These are phyloP conservation scores for Perca fluviatilis DNA, from an alignment of 2,113 vertebrate genomes.

Conservation along the genomic window DNA sequence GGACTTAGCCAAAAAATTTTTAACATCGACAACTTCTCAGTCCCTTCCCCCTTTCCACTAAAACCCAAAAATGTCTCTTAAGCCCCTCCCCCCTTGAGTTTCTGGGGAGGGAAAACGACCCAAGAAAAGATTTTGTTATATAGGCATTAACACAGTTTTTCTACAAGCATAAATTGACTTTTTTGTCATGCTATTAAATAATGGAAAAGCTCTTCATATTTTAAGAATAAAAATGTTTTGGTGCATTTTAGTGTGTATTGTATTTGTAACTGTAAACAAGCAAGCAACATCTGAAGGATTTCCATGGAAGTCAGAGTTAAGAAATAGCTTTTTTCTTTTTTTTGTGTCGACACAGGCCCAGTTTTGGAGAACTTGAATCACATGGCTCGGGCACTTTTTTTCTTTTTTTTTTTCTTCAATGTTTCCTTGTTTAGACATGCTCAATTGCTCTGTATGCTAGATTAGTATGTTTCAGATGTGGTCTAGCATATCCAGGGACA, in stretches of 20 bases:
- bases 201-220: background rate
- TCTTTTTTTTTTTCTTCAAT: background rate
- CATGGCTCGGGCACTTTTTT: slow-evolving; percentile 11
- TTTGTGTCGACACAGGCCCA: slow-evolving; percentile 10
- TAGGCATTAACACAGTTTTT: background rate
- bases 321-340: slow-evolving; percentile 33
- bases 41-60: too few relatives aligned
- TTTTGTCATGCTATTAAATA: background rate
- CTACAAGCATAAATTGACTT: background rate
- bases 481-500: slow-evolving; percentile 47
- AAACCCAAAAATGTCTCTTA: too few relatives aligned
- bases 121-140: background rate
- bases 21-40: too few relatives aligned
- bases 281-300: background rate
- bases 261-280: background rate
- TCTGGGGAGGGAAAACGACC: background rate
- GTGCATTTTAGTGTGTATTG: background rate
- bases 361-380: slow-evolving; percentile 30
- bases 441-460: slow-evolving; percentile 29
- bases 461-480: slow-evolving; percentile 68
- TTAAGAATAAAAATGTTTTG: background rate
- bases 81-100: background rate
- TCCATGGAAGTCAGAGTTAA: slow-evolving; percentile 24
- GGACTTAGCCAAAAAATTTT: too few relatives aligned
- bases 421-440: slow-evolving; percentile 59